Evolutionary conservation across 37 sponge, comb jelly and placozoan genomes (phyloP).

Genomic region (Cliona cf. orientalis): DNA sequence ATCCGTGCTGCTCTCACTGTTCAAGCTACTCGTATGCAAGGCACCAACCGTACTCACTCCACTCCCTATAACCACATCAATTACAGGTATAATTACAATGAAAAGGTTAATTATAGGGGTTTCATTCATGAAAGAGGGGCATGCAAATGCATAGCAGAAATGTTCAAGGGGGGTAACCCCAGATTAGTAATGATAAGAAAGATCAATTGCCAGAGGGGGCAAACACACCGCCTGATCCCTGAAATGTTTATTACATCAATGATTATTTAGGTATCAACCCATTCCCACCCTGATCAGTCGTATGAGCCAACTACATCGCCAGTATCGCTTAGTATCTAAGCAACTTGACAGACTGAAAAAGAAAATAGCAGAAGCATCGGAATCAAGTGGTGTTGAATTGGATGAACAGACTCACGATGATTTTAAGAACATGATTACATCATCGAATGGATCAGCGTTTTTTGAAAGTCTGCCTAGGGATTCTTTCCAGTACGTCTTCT

Average conservation of each 20-base stretch:
- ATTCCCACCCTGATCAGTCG: background rate
- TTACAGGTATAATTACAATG: background rate
- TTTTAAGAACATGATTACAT: slow-evolving; percentile 10
- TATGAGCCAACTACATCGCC: background rate
- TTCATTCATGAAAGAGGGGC: no score
- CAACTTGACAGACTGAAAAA: background rate
- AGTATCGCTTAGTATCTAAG: background rate
- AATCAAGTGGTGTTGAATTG: background rate
- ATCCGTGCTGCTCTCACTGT: background rate
- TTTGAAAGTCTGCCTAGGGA: background rate
- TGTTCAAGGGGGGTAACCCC: background rate
- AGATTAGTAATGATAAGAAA: no score
- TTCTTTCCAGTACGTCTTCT: slow-evolving; percentile 40
- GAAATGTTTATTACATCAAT: no score
- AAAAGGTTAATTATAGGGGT: no score
- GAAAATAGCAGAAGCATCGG: background rate
- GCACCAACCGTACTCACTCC: background rate
- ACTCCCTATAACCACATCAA: background rate
- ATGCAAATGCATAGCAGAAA: no score
- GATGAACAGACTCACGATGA: background rate
- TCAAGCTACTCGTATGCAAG: background rate
- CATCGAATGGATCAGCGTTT: slow-evolving; percentile 2
- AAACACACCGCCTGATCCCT: no score
- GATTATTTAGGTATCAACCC: background rate
- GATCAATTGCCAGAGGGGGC: no score